Evolutionary conservation across 2,797 vertebrate genomes (phyloP).

Genomic region (Sebastes dallii): DNA sequence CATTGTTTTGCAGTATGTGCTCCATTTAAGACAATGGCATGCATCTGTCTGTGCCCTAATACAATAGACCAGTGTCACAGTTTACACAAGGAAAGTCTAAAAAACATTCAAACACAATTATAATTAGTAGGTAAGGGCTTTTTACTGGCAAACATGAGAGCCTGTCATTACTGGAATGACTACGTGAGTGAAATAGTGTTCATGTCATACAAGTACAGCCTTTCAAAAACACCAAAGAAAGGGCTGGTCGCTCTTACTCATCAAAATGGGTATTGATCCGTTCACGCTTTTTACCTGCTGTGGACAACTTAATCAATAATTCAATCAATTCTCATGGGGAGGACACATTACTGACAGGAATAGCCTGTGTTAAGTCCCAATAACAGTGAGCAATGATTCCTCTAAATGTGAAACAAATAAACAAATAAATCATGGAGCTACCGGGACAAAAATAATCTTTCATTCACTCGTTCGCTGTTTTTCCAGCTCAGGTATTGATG

Average conservation of each 20-base stretch:
- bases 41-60: background rate
- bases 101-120: background rate
- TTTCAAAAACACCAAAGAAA: conserved; percentile 43
- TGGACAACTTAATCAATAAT: conserved; percentile 72
- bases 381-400: conserved; percentile 35
- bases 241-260: conserved; percentile 46
- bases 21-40: background rate
- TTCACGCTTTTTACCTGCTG: conserved; percentile 66
- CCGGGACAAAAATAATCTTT: conserved; percentile 42
- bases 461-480: conserved; percentile 25
- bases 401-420: conserved; percentile 48
- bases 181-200: conserved; percentile 7
- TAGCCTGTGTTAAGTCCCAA: conserved; percentile 24
- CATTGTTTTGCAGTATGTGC: background rate
- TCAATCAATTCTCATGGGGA: conserved; percentile 66
- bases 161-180: background rate
- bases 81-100: background rate
- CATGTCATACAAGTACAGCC: conserved; percentile 21
- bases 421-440: conserved; percentile 36
- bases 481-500: conserved; percentile 35
- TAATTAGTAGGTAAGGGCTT: background rate
- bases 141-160: background rate
- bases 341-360: conserved; percentile 63
- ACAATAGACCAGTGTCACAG: background rate
- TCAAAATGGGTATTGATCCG: conserved; percentile 71